Evolutionary conservation across 2,888 invertebrate genomes (phyloP).

Genomic region (Ditula angustiorana): DNA sequence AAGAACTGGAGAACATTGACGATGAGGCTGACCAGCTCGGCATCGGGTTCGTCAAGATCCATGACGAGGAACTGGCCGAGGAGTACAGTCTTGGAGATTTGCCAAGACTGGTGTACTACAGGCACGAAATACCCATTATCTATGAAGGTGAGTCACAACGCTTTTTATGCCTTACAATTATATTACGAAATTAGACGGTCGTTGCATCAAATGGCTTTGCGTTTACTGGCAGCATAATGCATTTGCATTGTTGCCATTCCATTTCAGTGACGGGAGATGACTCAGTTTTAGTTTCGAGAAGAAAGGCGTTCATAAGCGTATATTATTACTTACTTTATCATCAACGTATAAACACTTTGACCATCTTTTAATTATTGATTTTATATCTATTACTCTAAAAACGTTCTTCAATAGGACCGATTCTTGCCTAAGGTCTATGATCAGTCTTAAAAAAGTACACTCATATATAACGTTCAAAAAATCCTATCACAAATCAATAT

Average conservation of each 20-base stretch:
- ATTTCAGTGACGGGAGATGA: neutral
- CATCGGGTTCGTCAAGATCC: constrained; percentile 97
- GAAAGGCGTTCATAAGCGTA: too few relatives aligned
- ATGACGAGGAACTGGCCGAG: constrained; percentile 95
- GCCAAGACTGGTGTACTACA: constrained; percentile 96
- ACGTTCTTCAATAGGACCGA: too few relatives aligned
- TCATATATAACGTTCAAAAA: too few relatives aligned
- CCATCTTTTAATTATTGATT: too few relatives aligned
- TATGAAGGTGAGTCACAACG: constrained; percentile 91
- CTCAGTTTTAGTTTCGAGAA: neutral
- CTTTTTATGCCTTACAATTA: constrained; percentile 62
- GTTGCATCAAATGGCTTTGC: constrained; percentile 41
- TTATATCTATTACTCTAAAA: too few relatives aligned
- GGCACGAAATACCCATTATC: constrained; percentile 97
- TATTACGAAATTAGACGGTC: constrained; percentile 57
- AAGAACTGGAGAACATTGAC: constrained; percentile 97
- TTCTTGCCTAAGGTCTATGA: too few relatives aligned
- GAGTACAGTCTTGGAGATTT: constrained; percentile 96
- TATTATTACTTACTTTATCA: too few relatives aligned
- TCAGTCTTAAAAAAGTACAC: too few relatives aligned
- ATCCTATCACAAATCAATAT: too few relatives aligned
- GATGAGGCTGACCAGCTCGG: constrained; percentile 97
- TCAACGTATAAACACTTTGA: too few relatives aligned
- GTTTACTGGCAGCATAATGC: constrained; percentile 16
- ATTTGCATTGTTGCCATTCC: constrained; percentile 12